These are phyloP conservation scores for Anoplius nigerrimus DNA, from an alignment of 2,888 invertebrate genomes.

Conservation along the genomic window DNA sequence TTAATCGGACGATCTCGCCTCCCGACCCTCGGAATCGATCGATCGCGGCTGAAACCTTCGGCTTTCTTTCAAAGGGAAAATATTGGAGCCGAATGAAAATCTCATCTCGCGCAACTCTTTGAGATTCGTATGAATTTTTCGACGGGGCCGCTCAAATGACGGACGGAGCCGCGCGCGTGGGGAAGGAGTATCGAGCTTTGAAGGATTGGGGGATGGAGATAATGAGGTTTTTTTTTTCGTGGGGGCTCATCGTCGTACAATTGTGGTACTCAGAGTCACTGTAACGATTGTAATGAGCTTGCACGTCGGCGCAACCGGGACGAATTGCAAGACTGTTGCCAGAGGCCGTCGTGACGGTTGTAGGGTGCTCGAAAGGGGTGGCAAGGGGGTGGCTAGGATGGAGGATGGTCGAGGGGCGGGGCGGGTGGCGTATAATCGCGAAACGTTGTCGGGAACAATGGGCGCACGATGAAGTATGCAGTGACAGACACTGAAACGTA, in stretches of 20 bases:
- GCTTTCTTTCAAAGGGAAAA: no score
- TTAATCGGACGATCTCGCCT: no score
- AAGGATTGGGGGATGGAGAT: no score
- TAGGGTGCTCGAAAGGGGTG: slow-evolving; percentile 13
- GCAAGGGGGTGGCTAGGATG: background rate
- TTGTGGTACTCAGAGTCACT: slow-evolving; percentile 34
- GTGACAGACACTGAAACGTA: slow-evolving; percentile 1
- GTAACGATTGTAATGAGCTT: slow-evolving; percentile 37
- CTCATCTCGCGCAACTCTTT: no score
- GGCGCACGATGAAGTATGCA: slow-evolving; percentile 1
- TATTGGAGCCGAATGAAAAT: no score
- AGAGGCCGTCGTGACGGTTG: slow-evolving; percentile 17
- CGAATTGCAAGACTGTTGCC: slow-evolving; percentile 27
- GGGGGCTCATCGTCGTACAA: slow-evolving; percentile 28
- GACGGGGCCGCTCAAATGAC: no score
- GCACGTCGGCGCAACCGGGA: slow-evolving; percentile 22
- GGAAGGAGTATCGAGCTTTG: no score
- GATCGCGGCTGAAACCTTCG: no score
- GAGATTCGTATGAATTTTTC: no score
- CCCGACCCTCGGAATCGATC: no score
- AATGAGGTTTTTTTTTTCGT: no score
- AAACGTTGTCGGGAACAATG: slow-evolving; percentile 8
- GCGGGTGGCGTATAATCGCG: background rate
- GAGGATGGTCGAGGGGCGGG: background rate
- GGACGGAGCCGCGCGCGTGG: no score